Percentiles rank a stretch among this genome's conserved stretches.
Conservation (phyloP, 2,797 vertebrate species). For the Platyrinchus mystaceus region DNA sequence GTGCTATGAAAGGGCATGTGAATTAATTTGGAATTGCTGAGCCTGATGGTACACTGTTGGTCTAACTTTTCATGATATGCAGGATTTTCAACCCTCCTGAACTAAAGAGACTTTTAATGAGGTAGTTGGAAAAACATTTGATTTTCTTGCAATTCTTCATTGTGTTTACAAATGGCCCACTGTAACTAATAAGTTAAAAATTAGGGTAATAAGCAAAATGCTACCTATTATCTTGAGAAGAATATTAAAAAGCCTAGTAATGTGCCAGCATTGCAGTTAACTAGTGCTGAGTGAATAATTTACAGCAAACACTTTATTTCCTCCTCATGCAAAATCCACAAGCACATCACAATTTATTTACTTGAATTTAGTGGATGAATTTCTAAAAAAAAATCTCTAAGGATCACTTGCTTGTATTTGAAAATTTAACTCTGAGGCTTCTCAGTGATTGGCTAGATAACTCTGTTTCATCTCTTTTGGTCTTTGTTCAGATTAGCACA, state of each 20-base stretch:
- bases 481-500: background rate
- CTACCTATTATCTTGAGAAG: conserved; percentile 50
- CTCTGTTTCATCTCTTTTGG: background rate
- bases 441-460: conserved; percentile 5
- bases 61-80: conserved; percentile 29
- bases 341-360: conserved; percentile 41
- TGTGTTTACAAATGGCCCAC: conserved; percentile 64
- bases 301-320: conserved; percentile 42
- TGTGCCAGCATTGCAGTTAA: conserved; percentile 22
- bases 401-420: conserved; percentile 36
- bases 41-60: conserved; percentile 24
- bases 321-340: conserved; percentile 38
- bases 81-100: conserved; percentile 27
- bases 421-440: conserved; percentile 20
- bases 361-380: conserved; percentile 29
- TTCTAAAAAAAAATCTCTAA: background rate
- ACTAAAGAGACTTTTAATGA: conserved; percentile 48
- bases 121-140: conserved; percentile 34
- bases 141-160: conserved; percentile 63
- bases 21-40: conserved; percentile 64
- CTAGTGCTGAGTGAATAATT: conserved; percentile 64
- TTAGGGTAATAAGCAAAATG: conserved; percentile 50
- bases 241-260: conserved; percentile 53
- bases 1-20: conserved; percentile 48
- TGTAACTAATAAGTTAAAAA: conserved; percentile 64